Evolutionary conservation across 2,797 vertebrate genomes (phyloP), one percentile per base, ranked within the genome.

Genomic region (Chaunax sp.): DNA sequence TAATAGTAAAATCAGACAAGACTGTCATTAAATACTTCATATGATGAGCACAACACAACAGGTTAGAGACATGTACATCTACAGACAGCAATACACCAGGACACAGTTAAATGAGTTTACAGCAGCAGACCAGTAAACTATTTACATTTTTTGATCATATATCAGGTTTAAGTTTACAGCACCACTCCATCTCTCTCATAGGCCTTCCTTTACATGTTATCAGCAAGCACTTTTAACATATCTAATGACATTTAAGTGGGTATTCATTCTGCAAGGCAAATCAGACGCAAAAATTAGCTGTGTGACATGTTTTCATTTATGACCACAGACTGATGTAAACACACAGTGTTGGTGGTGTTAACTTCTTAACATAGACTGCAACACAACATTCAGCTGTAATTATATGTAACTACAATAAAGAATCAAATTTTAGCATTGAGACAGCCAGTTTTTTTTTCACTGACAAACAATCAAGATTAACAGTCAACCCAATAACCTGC

Each of bases 401-500:
- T 75, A 61, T 43, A 75, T 23, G 33, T 9, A 75, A 59, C 25
- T 35, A 19, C 16, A 11, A 44, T 41, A 38, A 50, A 69, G 69
- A 63, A 58, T 82, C 45, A 72, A 41, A 76, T 86, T 82, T 81
- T 71, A 81, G 55, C 53, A 49, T 19, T 49, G 51, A 79, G 25
- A 80, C 41, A 73, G 78, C 52, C 54, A 55, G 28, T 11, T 9
- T 56, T 84, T 85, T 77, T 82, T 86, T 84, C 74, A 79, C 76
- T 80, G 73, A 90, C 66, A 90, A 90, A 84, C 33, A 50, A 69
- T 89, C 64, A 75, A 87, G 72, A 78, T 85, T 70, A 74, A 77
- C 70, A 87, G 83, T 88, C 87, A 88, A 87, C 79, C 88, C 86
- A 87, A 90, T 85, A 83, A 82, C 77, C 85, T 85, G 86, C 82